A percentile compares a stretch with the other conserved stretches of the same genome.
These are phyloP conservation scores for Spodoptera frugiperda DNA, from an alignment of 1,140 invertebrate genomes.

Conservation along the genomic window DNA sequence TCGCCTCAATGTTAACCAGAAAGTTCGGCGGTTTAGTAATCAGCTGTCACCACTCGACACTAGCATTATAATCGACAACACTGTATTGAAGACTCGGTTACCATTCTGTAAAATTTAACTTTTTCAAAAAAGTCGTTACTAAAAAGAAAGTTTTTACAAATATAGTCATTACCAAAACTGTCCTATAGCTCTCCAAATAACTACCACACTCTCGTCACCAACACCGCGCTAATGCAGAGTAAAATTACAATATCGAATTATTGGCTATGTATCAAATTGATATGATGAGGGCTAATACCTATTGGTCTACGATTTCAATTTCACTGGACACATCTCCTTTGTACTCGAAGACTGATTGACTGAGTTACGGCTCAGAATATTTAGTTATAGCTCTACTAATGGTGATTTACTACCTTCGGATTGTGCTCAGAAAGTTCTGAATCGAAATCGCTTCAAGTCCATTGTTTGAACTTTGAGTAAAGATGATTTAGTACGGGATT, in stretches of 20 bases:
- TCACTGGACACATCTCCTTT: constrained; percentile 19
- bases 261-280: constrained; percentile 44
- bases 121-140: too few species aligned
- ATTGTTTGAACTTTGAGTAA: too few species aligned
- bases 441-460: too few species aligned
- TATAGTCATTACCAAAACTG: neutral
- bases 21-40: too few species aligned
- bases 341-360: constrained; percentile 13
- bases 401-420: neutral
- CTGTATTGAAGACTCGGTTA: too few species aligned
- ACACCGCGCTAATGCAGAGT: constrained; percentile 38
- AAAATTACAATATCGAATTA: constrained; percentile 47
- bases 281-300: constrained; percentile 39
- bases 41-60: too few species aligned
- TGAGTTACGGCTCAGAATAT: neutral
- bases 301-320: constrained; percentile 34
- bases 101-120: too few species aligned
- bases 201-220: constrained; percentile 9
- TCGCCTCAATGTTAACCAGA: too few species aligned
- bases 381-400: constrained; percentile 1
- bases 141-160: neutral
- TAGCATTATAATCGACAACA: too few species aligned
- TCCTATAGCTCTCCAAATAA: neutral
- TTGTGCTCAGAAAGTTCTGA: too few species aligned
- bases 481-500: too few species aligned